Conservation (phyloP, 2,113 vertebrate genomes). For the Chaetodon trifascialis region DNA sequence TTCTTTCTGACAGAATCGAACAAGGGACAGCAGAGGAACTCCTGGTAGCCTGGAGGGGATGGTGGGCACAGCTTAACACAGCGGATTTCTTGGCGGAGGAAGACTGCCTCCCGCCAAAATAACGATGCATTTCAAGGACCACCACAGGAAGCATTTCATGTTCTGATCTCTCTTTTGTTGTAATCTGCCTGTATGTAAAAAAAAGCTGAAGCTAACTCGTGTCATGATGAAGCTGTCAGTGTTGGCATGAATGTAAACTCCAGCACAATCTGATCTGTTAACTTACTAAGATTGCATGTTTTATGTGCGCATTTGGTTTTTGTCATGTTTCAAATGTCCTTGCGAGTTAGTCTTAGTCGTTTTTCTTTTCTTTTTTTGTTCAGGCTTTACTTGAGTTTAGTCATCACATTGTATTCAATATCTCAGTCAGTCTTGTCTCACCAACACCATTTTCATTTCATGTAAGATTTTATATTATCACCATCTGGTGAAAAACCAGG, state of each 20-base stretch:
- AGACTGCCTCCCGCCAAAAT: constrained; percentile 52
- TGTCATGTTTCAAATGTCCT: background rate
- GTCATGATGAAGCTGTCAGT: constrained; percentile 12
- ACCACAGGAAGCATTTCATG: constrained; percentile 46
- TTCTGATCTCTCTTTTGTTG: constrained; percentile 46
- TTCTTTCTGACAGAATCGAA: constrained; percentile 26
- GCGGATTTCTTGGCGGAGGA: constrained; percentile 56
- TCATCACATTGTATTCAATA: no score
- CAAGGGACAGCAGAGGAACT: constrained; percentile 42
- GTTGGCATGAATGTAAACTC: background rate
- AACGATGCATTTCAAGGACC: constrained; percentile 46
- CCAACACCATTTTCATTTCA: no score
- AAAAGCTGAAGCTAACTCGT: constrained; percentile 27
- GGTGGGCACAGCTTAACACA: constrained; percentile 54
- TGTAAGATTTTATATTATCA: no score
- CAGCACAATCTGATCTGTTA: constrained; percentile 5
- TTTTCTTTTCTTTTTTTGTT: no score
- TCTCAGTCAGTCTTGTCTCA: no score
- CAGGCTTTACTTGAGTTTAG: no score
- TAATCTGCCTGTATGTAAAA: constrained; percentile 16
- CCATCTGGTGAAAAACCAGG: no score
- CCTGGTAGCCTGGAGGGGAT: constrained; percentile 38
- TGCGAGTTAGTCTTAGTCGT: background rate
- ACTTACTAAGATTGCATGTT: constrained; percentile 6
- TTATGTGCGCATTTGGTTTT: no score